Evolutionary conservation across 2,113 vertebrate species (phyloP), one percentile per base, ranked within the genome.

Genomic region (Spermophilus dauricus): DNA sequence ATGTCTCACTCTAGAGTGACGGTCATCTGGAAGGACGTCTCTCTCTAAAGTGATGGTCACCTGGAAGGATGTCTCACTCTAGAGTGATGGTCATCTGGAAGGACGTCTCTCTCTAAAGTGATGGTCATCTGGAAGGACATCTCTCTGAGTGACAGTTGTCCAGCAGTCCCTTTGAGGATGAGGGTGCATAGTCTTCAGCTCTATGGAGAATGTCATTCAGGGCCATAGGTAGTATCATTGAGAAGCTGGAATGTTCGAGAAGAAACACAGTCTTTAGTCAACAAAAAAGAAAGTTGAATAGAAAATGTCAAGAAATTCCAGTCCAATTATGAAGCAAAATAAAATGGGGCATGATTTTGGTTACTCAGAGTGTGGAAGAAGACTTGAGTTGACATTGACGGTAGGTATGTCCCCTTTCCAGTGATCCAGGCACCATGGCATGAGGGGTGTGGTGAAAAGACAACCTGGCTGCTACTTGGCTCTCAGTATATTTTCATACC

Each of bases 381-480:
- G 51, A 53, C 45, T 58, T 4, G 1, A n/a, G 63, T 94, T 81
- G 86, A 51, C 24, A 26, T 45, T 42, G 32, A 48, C 0, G 2
- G 84, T 96, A 73, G 88, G 76, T 97, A 82, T 3, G n/a, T 87
- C 91, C 88, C 56, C 42, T 93, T 78, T 75, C 48, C 83, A 12
- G 30, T 75, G 17, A 1, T 53, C 39, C 8, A 39, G 32, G 26
- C 42, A 73, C 42, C 83, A 18, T 65, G 42, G 70, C 22, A 45
- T 17, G 91, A 48, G 30, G 20, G 89, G 4, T 42, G 20, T 45
- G 51, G 20, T 8, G 34, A 69, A 80, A 91, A 95, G 70, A 85
- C 39, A 17, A 5, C 69, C 30, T 85, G 28, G 34, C 26, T 83
- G 83, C 76, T 58, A 7, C 70, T n/a, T 45, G 48, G 39, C 34